phyloP scores from a whole-genome alignment of 2,888 invertebrate genomes.

The Brachynemurus nebulosus region DNA sequence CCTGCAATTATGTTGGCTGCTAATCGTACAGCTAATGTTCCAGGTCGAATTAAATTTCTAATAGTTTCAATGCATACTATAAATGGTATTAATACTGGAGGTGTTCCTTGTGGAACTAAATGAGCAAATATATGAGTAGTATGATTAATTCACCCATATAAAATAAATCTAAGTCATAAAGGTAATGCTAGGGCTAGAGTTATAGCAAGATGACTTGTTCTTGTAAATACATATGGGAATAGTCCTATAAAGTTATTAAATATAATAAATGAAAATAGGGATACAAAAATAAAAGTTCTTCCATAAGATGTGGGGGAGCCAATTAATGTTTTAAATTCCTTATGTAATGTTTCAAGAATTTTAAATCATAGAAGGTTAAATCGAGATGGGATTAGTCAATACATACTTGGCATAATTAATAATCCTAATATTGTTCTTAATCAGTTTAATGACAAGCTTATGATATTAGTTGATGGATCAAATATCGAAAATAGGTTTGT shows the following conservation, averaged over 20 bases:
- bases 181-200: conserved; percentile 44
- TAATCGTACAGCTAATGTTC: conserved; percentile 54
- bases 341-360: conserved; percentile 33
- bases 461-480: conserved; percentile 42
- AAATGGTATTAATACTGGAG: conserved; percentile 48
- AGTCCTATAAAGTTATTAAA: conserved; percentile 55
- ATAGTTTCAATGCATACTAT: conserved; percentile 62
- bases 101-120: conserved; percentile 54
- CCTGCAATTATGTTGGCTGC: conserved; percentile 68
- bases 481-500: conserved; percentile 52
- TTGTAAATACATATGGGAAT: conserved; percentile 57
- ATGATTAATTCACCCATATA: conserved; percentile 51
- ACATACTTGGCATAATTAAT: conserved; percentile 37
- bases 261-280: conserved; percentile 43
- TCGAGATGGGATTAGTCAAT: conserved; percentile 41
- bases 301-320: conserved; percentile 33
- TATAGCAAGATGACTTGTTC: conserved; percentile 47
- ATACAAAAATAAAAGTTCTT: conserved; percentile 40
- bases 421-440: conserved; percentile 38
- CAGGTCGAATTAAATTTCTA: conserved; percentile 61
- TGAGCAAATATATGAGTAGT: no score
- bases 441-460: conserved; percentile 44
- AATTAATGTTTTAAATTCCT: conserved; percentile 45
- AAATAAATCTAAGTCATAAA: conserved; percentile 49
- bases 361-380: conserved; percentile 35